A percentile compares a stretch with the other conserved stretches of the same genome.
These are phyloP conservation scores for Carterocephalus palaemon DNA, from an alignment of 2,888 invertebrate genomes.

Conservation along the genomic window DNA sequence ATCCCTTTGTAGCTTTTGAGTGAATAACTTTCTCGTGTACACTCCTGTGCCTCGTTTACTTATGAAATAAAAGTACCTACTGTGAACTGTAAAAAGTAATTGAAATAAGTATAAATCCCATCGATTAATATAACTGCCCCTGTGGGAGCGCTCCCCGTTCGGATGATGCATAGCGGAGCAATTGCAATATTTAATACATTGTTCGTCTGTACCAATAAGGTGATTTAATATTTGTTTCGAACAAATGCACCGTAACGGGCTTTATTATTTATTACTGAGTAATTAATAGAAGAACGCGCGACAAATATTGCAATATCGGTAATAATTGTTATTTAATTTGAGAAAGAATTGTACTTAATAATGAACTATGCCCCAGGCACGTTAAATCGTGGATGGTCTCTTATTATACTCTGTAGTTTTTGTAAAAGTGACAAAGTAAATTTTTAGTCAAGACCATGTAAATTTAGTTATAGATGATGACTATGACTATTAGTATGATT, in stretches of 20 bases:
- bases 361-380: no score
- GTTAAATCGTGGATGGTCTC: no score
- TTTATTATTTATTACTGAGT: slow-evolving; percentile 20
- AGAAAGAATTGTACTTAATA: no score
- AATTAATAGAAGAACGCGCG: slow-evolving; percentile 13
- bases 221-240: slow-evolving; percentile 33
- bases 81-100: not conserved
- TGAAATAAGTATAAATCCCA: slow-evolving; percentile 3
- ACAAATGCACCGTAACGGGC: slow-evolving; percentile 3
- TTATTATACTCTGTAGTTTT: no score
- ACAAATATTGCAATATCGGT: slow-evolving; percentile 8
- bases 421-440: no score
- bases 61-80: not conserved
- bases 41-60: slow-evolving; percentile 42
- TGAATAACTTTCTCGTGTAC: no score
- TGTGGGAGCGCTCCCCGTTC: slow-evolving; percentile 33
- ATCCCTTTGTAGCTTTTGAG: no score
- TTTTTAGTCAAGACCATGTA: no score
- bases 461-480: no score
- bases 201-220: slow-evolving; percentile 28
- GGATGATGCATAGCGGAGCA: slow-evolving; percentile 48
- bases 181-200: slow-evolving; percentile 46
- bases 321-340: slow-evolving; percentile 1
- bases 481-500: no score
- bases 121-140: slow-evolving; percentile 43